These are phyloP conservation scores for Octodonta nipae DNA, from an alignment of 2,888 invertebrate species.

Conservation along the genomic window DNA sequence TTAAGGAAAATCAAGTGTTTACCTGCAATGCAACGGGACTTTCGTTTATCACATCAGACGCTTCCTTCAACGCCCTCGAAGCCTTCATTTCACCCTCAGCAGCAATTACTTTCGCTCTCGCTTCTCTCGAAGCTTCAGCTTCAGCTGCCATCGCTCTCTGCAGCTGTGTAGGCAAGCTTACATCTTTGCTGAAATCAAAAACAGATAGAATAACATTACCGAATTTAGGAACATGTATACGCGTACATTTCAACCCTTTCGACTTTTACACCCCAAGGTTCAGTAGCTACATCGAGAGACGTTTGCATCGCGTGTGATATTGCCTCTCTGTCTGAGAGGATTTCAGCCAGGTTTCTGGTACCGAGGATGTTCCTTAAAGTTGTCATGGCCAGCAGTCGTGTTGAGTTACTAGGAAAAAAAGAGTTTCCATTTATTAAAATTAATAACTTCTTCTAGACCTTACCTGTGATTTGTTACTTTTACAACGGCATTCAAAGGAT, in stretches of 20 bases:
- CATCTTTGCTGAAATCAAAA: slow-evolving; percentile 53
- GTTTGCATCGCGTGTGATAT: slow-evolving; percentile 84
- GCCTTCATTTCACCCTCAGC: slow-evolving; percentile 81
- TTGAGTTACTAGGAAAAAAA: slow-evolving; percentile 53
- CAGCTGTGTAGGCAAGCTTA: slow-evolving; percentile 59
- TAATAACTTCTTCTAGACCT: no score
- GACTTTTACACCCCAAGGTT: slow-evolving; percentile 87
- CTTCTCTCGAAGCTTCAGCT: slow-evolving; percentile 67
- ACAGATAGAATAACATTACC: slow-evolving; percentile 5
- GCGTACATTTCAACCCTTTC: slow-evolving; percentile 88
- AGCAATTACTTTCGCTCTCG: slow-evolving; percentile 67
- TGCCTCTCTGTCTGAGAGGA: slow-evolving; percentile 80
- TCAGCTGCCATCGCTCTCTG: slow-evolving; percentile 75
- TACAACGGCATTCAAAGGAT: slow-evolving; percentile 63
- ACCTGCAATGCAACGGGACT: slow-evolving; percentile 70
- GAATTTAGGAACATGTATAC: not conserved
- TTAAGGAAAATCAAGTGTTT: no score
- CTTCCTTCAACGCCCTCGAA: slow-evolving; percentile 71
- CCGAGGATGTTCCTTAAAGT: slow-evolving; percentile 82
- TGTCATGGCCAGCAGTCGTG: slow-evolving; percentile 68
- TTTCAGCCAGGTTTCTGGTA: slow-evolving; percentile 79
- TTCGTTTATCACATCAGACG: slow-evolving; percentile 70
- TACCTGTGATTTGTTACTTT: slow-evolving; percentile 63
- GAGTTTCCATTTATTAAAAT: no score
- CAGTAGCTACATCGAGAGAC: slow-evolving; percentile 73